phyloP scores from a whole-genome alignment of 2,797 vertebrate species.

The Sebastes kiyomatsui region DNA sequence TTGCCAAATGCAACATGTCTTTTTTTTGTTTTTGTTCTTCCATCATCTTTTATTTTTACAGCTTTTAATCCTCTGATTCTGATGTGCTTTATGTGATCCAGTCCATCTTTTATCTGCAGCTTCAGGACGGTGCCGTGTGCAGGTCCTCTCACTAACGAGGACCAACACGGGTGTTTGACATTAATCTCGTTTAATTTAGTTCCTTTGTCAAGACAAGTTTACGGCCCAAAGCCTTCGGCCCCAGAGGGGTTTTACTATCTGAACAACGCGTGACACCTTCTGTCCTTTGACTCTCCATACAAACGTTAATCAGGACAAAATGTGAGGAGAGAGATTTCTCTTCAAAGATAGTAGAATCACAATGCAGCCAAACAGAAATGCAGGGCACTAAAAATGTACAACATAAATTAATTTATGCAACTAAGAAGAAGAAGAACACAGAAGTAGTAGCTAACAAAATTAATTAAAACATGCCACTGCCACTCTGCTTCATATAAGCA shows the following conservation, averaged over 20 bases:
- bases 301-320: neutral
- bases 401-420: neutral
- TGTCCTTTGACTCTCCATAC: neutral
- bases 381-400: neutral
- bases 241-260: neutral
- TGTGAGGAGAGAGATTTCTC: too few species aligned
- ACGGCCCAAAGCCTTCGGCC: accelerated
- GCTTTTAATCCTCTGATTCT: neutral
- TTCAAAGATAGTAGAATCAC: neutral
- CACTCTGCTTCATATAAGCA: too few species aligned
- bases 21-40: neutral
- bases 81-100: neutral
- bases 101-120: neutral
- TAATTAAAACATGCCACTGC: too few species aligned
- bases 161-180: neutral
- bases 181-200: neutral
- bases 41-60: neutral
- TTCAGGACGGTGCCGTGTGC: neutral
- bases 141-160: neutral
- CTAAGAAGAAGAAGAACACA: neutral
- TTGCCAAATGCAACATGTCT: neutral
- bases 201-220: neutral
- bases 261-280: neutral
- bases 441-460: neutral
- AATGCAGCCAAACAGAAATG: neutral